Base-by-base conservation (phyloP, 1,140 invertebrate species). In the Vollenhovia emeryi region DNA sequence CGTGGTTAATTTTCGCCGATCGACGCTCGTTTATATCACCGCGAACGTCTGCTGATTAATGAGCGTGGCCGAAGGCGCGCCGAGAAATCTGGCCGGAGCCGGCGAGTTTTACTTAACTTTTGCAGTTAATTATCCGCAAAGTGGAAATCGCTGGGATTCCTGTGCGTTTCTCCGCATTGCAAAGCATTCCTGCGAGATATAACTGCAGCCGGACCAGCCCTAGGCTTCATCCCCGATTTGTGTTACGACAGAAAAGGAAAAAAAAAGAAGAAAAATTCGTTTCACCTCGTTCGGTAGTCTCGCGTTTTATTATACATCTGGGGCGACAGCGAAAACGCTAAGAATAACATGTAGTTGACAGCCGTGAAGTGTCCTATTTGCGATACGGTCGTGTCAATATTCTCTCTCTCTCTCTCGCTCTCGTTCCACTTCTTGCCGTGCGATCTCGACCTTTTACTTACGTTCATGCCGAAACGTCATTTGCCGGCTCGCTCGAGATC, bases 61-160 rank as follows among this genome's bases (percentile, higher is more conserved):
- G n/a, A 80, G 27, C 52, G 36, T 11, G 21, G 1, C 50, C n/a
- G 5, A 36, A 24, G 6, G 9, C 36, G 50, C 24, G 64, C 8
- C 36, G 50, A 21, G 36, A 57, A 69, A 80, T 69, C 64, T 40
- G 6, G 13, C 8, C 40, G 48, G 30, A 43, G 24, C 33, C 21
- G 11, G 8, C 52, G 36, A 33, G 33, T 82, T 82, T 82, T 43
- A 55, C 24, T 57, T 33, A 73, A 82, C 66, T 82, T 82, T 82
- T 71, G 66, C 78, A 57, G 78, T 82, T 59, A 73, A 82, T 82
- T 73, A 82, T 73, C 50, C 36, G 66, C 24, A 18, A 15, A 82
- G 36, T 7, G 52, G n/a, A 43, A 71, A 82, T 43, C 66, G 24
- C 43, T 73, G 66, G 24, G 8, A 82, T 82, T 57, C 78, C 78